Conservation (phyloP, 2,113 vertebrate species). For the Ptyas mucosa region DNA sequence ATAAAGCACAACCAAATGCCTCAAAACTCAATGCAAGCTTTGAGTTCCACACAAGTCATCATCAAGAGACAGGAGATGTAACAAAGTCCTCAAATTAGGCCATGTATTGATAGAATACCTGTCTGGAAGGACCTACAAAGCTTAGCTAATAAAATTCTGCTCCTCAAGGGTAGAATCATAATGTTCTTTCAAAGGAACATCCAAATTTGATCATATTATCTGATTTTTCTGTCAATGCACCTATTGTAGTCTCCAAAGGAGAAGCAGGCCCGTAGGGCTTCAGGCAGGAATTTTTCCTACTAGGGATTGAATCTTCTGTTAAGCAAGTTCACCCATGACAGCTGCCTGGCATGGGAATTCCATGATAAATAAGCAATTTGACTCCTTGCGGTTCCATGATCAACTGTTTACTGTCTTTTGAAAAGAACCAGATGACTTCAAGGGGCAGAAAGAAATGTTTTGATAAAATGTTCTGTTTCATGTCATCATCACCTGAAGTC, state of each 20-base stretch:
- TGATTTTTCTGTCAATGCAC: not conserved
- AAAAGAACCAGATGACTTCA: not conserved
- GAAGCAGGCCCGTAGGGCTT: not conserved
- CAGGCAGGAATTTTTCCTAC: not conserved
- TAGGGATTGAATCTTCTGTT: not conserved
- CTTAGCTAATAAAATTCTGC: constrained; percentile 11
- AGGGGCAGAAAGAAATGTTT: not conserved
- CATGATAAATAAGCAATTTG: not conserved
- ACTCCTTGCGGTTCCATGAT: not conserved
- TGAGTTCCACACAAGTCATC: not conserved
- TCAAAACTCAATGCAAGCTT: not conserved
- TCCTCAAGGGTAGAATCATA: not conserved
- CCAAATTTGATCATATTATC: fast-evolving
- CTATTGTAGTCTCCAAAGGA: not conserved
- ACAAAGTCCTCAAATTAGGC: not conserved
- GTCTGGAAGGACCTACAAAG: not conserved
- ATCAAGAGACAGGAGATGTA: not conserved
- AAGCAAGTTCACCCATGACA: not conserved
- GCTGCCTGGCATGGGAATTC: not conserved
- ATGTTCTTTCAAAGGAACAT: not conserved
- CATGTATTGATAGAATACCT: not conserved
- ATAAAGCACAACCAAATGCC: not conserved
- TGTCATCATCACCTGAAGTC: not conserved
- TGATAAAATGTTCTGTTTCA: not conserved
- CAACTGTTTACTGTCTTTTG: not conserved